A percentile compares a stretch with the other conserved stretches of the same genome.
Conservation (phyloP, 1,140 invertebrate species). For the Belonocnema kinseyi region DNA sequence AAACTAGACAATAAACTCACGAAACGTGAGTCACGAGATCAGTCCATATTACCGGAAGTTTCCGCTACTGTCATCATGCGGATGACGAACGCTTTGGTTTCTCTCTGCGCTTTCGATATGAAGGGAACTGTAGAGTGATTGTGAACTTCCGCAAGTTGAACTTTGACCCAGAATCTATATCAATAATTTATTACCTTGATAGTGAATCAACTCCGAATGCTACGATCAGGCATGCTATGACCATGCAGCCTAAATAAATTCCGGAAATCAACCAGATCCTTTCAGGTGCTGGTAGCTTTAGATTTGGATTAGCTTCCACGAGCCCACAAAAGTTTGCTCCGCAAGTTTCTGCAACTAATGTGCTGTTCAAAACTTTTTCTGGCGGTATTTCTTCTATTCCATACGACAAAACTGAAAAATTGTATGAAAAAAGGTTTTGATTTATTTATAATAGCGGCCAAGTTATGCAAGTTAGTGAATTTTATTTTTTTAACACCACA, state of each 20-base stretch:
- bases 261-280: slow-evolving; percentile 88
- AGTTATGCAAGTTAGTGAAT: too few relatives aligned
- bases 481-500: too few relatives aligned
- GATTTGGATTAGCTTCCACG: slow-evolving; percentile 78
- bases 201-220: slow-evolving; percentile 88
- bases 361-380: slow-evolving; percentile 61
- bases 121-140: background rate
- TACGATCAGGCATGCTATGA: slow-evolving; percentile 85
- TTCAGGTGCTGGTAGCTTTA: slow-evolving; percentile 81
- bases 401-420: slow-evolving; percentile 68
- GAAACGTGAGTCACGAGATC: background rate
- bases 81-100: too few relatives aligned
- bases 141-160: background rate
- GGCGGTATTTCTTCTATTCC: slow-evolving; percentile 56
- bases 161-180: background rate
- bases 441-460: too few relatives aligned
- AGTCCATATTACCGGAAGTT: background rate
- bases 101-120: background rate
- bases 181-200: slow-evolving; percentile 77
- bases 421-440: too few relatives aligned
- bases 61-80: too few relatives aligned
- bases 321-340: slow-evolving; percentile 86
- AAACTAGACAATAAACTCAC: background rate
- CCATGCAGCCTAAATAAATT: slow-evolving; percentile 89
- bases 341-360: slow-evolving; percentile 77